These are phyloP conservation scores for Macrobrachium nipponense DNA, from an alignment of 1,140 invertebrate genomes.

Conservation along the genomic window DNA sequence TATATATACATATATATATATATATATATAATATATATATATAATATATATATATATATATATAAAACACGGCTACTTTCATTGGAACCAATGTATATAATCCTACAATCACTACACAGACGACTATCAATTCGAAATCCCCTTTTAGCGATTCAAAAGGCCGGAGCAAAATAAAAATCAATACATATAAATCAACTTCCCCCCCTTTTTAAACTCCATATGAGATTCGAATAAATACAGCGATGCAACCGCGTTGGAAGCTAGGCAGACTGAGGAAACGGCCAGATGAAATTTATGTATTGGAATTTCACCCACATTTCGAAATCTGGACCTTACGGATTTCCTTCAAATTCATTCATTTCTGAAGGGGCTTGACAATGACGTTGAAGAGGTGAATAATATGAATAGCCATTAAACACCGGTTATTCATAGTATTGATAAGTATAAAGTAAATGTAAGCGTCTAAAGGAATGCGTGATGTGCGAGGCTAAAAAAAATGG, in stretches of 20 bases:
- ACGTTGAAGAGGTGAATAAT: background rate
- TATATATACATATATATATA: background rate
- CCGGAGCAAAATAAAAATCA: no score
- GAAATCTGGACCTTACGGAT: background rate
- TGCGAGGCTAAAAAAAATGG: background rate
- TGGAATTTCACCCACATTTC: background rate
- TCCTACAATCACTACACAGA: no score
- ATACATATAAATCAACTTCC: no score
- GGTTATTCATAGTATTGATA: no score
- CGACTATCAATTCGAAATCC: no score
- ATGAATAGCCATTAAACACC: background rate
- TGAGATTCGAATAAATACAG: background rate
- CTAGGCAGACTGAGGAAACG: background rate
- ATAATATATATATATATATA: no score
- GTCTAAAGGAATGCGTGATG: background rate
- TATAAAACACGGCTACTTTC: no score
- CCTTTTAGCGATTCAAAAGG: no score
- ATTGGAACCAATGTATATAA: no score
- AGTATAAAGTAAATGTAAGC: background rate
- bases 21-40: background rate
- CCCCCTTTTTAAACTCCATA: background rate
- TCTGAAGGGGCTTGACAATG: background rate
- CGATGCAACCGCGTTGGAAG: background rate
- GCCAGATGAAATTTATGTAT: slow-evolving; percentile 27
- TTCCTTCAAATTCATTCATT: background rate